Conservation (phyloP, 2,888 invertebrate species). For the Andrena camellia region DNA sequence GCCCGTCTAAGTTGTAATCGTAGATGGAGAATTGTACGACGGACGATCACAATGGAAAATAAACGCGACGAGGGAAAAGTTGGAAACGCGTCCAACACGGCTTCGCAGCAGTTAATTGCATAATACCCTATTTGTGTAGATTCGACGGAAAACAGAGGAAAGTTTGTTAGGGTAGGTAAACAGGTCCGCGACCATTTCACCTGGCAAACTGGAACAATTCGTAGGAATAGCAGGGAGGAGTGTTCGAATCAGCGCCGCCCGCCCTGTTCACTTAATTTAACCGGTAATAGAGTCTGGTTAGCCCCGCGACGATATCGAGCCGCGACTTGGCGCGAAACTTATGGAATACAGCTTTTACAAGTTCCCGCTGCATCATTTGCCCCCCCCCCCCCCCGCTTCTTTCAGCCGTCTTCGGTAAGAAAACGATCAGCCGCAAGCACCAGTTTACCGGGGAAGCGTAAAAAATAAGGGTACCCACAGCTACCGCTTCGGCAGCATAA, state of each 20-base stretch:
- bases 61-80: background rate
- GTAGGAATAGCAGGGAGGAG: background rate
- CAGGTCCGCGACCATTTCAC: constrained; percentile 1
- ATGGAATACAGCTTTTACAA: background rate
- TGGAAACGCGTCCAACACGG: background rate
- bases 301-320: background rate
- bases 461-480: background rate
- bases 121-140: constrained; percentile 22
- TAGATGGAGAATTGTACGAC: background rate
- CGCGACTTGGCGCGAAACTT: background rate
- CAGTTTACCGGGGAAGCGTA: background rate
- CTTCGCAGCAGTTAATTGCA: constrained; percentile 11
- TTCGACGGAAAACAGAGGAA: constrained; percentile 18
- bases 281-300: constrained; percentile 27
- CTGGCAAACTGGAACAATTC: constrained; percentile 14
- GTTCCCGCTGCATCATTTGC: background rate
- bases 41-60: background rate
- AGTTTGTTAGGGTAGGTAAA: constrained; percentile 18
- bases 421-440: background rate
- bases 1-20: background rate
- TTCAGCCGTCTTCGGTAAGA: background rate
- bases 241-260: constrained; percentile 1
- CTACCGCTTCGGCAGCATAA: background rate
- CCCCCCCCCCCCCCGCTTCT: background rate
- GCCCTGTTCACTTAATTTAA: constrained; percentile 16